Base-by-base conservation (phyloP, 2,113 vertebrate species). In the Alligator sinensis region DNA sequence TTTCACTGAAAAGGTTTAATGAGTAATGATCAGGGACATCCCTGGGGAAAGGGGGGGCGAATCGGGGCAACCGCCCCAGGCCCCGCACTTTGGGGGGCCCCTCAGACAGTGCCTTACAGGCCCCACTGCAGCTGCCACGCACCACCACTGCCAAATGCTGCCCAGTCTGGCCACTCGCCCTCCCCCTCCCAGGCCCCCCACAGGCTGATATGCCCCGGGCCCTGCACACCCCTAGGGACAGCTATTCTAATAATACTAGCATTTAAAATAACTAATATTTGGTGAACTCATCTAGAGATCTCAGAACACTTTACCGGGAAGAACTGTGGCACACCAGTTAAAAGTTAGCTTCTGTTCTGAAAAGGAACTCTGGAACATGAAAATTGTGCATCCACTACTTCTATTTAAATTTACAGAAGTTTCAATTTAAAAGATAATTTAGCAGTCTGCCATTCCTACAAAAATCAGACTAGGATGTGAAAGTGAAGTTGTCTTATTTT, bases 291-390 rank as follows among this genome's bases (percentile, higher is more conserved):
- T 85, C 54, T 64, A 70, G 21, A 84, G 47, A 66, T 92, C 84
- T 84, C 34, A 38, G 78, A 85, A 38, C 91, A 47, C 38, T 93
- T 95, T 84, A 61, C 64, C 15, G 2, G 64, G 75, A 54, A 90
- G 88, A 93, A 91, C 90, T 94, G 95, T 96, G 94, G 94, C 47
- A 93, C 64, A 25, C 70, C 34, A 85, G 93, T 94, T 34, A 62
- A 24, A 95, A 95, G 92, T 82, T 47, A 80, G 75, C 75, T 76
- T 55, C 27, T 28, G 47, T 58, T 79, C 30, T 59, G 82, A 47
- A 28, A 82, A 38, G 27, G 54, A 21, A 3, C 3, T 0, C 83
- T 82, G 83, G 59, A 57, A 30, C 0, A 0, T 0, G 64, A 59
- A 13, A 0, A 90, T 25, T 9, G 1, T 6, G 4, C 89, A 38